A percentile compares a stretch with the other conserved stretches of the same genome.
Conservation (phyloP, 2,113 vertebrate genomes). For the Oncorhynchus mykiss region DNA sequence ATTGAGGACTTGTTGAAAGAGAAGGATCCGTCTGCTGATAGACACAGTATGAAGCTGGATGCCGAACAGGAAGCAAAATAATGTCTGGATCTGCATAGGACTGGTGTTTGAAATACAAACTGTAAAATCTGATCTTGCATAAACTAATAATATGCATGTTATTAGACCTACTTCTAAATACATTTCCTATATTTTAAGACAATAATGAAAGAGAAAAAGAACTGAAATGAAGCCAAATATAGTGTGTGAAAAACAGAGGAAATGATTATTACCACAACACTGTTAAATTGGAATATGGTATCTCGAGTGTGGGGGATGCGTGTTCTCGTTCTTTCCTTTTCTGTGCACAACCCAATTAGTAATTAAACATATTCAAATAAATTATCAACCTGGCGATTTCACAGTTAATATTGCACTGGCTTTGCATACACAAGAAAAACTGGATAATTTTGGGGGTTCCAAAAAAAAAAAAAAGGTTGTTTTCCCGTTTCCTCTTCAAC, state of each 20-base stretch:
- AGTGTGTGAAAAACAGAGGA: constrained; percentile 40
- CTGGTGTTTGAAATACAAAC: too few species aligned
- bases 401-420: constrained; percentile 63
- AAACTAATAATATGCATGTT: too few species aligned
- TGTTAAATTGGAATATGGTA: constrained; percentile 45
- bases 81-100: too few species aligned
- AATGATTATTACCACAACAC: constrained; percentile 50
- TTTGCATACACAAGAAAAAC: constrained; percentile 54
- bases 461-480: neutral
- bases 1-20: constrained; percentile 70
- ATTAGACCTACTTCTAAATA: too few species aligned
- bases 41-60: too few species aligned
- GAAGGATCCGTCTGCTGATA: constrained; percentile 56
- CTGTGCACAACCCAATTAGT: constrained; percentile 64
- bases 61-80: constrained; percentile 1
- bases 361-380: constrained; percentile 67
- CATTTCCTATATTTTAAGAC: too few species aligned
- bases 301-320: constrained; percentile 29
- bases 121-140: too few species aligned
- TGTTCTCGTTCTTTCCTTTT: constrained; percentile 50
- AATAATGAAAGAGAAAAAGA: too few species aligned
- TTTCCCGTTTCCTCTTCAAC: constrained; percentile 58
- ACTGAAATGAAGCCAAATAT: neutral
- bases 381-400: constrained; percentile 65
- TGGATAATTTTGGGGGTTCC: constrained; percentile 60